These are phyloP conservation scores for Brachyrhaphis roseni DNA, from an alignment of 2,797 vertebrate genomes.

Conservation along the genomic window DNA sequence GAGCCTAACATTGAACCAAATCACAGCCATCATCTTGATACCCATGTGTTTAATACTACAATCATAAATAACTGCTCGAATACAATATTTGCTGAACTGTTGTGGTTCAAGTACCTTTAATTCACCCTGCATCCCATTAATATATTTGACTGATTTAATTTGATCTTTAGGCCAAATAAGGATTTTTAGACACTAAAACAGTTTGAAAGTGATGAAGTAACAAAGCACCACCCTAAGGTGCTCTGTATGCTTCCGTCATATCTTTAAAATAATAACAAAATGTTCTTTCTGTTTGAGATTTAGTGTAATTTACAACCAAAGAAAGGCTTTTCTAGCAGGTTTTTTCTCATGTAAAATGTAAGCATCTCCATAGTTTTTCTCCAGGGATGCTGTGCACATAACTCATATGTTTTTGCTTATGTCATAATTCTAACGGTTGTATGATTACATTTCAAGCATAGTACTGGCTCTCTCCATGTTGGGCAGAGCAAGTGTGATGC, in stretches of 20 bases:
- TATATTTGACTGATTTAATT: neutral
- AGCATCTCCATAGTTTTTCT: neutral
- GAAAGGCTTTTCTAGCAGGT: neutral
- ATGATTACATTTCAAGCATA: neutral
- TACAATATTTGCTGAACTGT: neutral
- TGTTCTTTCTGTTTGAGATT: neutral
- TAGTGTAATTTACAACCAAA: neutral
- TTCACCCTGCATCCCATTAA: neutral
- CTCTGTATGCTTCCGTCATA: neutral
- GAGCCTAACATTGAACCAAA: neutral
- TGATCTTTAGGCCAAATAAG: neutral
- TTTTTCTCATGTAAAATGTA: neutral
- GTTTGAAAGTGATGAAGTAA: neutral
- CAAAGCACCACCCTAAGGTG: neutral
- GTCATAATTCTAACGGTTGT: neutral
- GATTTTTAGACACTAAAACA: neutral
- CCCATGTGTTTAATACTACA: neutral
- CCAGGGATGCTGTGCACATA: neutral
- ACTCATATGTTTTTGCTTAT: neutral
- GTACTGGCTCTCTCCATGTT: neutral
- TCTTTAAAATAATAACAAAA: neutral
- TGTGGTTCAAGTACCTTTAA: neutral
- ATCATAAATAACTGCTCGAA: neutral
- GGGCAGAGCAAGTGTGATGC: neutral
- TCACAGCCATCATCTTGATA: neutral